These are phyloP conservation scores for Dynastes hyllus DNA, from an alignment of 2,888 invertebrate species.

Conservation along the genomic window DNA sequence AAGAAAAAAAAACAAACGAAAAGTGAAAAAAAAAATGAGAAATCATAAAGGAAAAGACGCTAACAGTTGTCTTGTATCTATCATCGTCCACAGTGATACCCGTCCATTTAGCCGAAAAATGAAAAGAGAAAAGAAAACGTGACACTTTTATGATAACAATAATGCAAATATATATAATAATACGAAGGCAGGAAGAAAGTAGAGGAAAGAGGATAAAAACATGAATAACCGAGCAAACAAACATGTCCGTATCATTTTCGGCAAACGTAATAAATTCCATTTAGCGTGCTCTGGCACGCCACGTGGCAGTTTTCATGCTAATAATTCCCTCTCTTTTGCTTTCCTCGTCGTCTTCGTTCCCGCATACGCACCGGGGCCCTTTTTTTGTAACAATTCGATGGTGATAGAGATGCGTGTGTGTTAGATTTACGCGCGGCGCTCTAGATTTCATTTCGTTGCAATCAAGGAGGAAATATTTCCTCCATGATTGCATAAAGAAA, in stretches of 20 bases:
- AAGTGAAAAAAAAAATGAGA: constrained; percentile 5
- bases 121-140: constrained; percentile 24
- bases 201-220: constrained; percentile 7
- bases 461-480: neutral
- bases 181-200: neutral
- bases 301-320: constrained; percentile 44
- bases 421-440: constrained; percentile 17
- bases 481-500: constrained; percentile 31
- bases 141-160: constrained; percentile 38
- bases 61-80: constrained; percentile 11
- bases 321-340: constrained; percentile 37
- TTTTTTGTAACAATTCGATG: constrained; percentile 26
- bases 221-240: constrained; percentile 26
- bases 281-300: constrained; percentile 33
- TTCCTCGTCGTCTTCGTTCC: constrained; percentile 6
- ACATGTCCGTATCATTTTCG: constrained; percentile 37
- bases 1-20: neutral
- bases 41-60: constrained; percentile 17
- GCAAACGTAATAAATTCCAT: constrained; percentile 33
- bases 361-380: neutral
- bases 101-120: constrained; percentile 14
- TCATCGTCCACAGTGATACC: neutral
- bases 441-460: constrained; percentile 30
- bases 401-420: constrained; percentile 30
- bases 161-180: constrained; percentile 25